Base-by-base conservation (phyloP, 2,797 vertebrate genomes). In the Protosalanx chinensis region DNA sequence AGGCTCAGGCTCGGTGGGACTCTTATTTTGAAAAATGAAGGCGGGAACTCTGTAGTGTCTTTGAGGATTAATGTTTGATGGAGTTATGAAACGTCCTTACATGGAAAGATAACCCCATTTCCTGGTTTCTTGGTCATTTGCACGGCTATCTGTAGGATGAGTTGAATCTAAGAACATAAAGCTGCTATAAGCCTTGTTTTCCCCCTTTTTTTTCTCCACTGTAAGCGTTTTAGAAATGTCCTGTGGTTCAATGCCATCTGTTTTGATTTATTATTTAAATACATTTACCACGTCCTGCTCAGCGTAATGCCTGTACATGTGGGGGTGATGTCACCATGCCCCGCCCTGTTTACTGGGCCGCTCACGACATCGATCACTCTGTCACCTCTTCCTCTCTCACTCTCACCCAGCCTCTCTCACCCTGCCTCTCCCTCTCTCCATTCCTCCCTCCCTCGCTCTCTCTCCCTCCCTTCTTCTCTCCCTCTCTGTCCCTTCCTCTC, bases 161-260 rank as follows among this genome's bases (percentile, higher is more conserved):
- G 82, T 82, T 85, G 83, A 80, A 79, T 85, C 84, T 85, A 88
- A 89, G 86, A 84, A 86, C 83, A 71, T 85, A 90, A 90, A 91
- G 87, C 88, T 88, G 86, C 85, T 82, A 84, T 91, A 90, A 91
- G 90, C 89, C 87, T 78, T 81, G 73, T 80, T 89, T 27, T 27
- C 23, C 1, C 23, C 1, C 1, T 27, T 27, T 27, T 27, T 27
- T 27, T 27, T 27, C 23, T 85, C 86, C 77, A 87, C 89, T 88
- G 87, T 90, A 91, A 91, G 88, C 89, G 81, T 91, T 90, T 87
- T 87, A 88, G 86, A 65, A 86, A 64, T 78, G 72, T 87, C 85
- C 86, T 83, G 83, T 53, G 76, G 78, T 85, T 84, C 51, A 33
- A 37, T 70, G 81, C 89, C 89, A 91, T 91, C 89, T 90, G 90